Conservation (phyloP, 2,888 invertebrate genomes). For the Elysia crispata region DNA sequence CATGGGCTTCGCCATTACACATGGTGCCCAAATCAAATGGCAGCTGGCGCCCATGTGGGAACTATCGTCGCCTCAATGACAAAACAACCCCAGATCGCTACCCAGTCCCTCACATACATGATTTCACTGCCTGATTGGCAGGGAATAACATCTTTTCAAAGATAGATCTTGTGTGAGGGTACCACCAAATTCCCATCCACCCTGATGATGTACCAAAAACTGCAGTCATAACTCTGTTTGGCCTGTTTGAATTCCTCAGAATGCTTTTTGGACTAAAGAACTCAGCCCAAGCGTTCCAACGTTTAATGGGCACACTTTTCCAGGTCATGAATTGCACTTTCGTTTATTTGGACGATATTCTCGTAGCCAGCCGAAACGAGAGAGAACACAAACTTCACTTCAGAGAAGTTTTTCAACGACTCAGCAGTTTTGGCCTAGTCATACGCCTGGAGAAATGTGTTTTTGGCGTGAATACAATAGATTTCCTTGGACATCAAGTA, state of each 20-base stretch:
- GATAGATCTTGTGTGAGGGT: slow-evolving; percentile 38
- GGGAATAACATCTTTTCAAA: slow-evolving; percentile 29
- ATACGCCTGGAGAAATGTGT: slow-evolving; percentile 31
- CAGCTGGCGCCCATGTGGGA: slow-evolving; percentile 21
- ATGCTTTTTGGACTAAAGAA: slow-evolving; percentile 43
- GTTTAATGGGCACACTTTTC: slow-evolving; percentile 30
- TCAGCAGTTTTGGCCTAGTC: slow-evolving; percentile 9
- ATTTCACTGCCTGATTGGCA: slow-evolving; percentile 30
- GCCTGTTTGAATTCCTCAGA: slow-evolving; percentile 30
- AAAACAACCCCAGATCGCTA: slow-evolving; percentile 38
- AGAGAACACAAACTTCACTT: slow-evolving; percentile 6
- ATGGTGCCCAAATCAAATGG: slow-evolving; percentile 26
- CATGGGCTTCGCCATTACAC: slow-evolving; percentile 40
- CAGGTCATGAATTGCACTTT: slow-evolving; percentile 5
- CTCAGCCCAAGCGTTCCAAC: slow-evolving; percentile 43
- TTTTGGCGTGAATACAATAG: slow-evolving; percentile 12
- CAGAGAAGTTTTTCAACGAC: slow-evolving; percentile 2
- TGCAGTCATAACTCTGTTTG: slow-evolving; percentile 39
- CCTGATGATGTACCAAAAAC: slow-evolving; percentile 34
- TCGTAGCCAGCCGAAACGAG: slow-evolving; percentile 17
- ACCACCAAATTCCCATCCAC: slow-evolving; percentile 38
- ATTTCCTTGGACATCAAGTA: slow-evolving; percentile 30
- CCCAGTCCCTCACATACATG: slow-evolving; percentile 39
- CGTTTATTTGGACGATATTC: slow-evolving; percentile 32
- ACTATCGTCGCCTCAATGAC: slow-evolving; percentile 24